phyloP scores from a whole-genome alignment of 2,888 invertebrate species.

The Clivina fossor region DNA sequence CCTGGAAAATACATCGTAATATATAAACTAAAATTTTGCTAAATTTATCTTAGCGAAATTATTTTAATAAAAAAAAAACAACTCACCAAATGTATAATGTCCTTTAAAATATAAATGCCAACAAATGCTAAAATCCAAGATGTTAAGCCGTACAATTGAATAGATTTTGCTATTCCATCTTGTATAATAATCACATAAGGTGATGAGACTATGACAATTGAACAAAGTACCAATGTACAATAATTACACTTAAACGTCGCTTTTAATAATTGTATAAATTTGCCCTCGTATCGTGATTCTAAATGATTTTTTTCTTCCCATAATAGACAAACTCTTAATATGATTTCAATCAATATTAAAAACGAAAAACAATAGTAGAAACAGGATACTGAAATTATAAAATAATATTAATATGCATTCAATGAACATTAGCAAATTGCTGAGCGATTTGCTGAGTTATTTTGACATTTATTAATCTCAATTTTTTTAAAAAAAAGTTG shows the following conservation, averaged over 20 bases:
- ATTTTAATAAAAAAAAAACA: background rate
- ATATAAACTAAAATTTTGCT: no score
- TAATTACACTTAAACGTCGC: constrained; percentile 40
- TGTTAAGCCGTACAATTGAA: background rate
- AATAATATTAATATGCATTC: constrained; percentile 32
- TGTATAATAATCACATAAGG: background rate
- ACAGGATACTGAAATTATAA: constrained; percentile 7
- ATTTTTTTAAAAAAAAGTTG: background rate
- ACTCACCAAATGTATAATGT: constrained; percentile 11
- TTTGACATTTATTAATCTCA: constrained; percentile 2
- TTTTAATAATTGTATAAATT: constrained; percentile 38
- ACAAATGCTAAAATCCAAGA: constrained; percentile 3
- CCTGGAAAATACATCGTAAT: constrained; percentile 45
- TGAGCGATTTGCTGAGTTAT: background rate
- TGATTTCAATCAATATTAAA: constrained; percentile 5
- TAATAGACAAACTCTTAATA: constrained; percentile 40
- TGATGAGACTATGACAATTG: background rate
- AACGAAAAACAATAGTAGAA: constrained; percentile 9
- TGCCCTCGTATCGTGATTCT: constrained; percentile 45
- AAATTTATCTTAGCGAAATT: no score
- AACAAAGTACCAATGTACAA: constrained; percentile 1
- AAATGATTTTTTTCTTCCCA: constrained; percentile 45
- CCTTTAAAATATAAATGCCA: constrained; percentile 1
- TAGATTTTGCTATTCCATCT: background rate
- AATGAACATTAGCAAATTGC: no score